Conservation (phyloP, 2,888 invertebrate genomes). For the Eupithecia exiguata region DNA sequence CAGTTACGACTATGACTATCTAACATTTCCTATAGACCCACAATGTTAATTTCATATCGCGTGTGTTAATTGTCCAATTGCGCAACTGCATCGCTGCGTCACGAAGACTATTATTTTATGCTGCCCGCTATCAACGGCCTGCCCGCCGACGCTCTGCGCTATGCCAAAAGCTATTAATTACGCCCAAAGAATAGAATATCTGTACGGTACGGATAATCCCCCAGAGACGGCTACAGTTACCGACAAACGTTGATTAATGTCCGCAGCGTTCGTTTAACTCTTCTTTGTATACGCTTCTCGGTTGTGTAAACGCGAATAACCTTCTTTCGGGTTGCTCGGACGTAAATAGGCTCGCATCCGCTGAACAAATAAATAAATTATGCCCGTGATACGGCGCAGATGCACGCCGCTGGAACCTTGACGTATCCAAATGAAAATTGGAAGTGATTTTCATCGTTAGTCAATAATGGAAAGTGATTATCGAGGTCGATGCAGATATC, state of each 20-base stretch:
- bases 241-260: slow-evolving; percentile 82
- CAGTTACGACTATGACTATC: slow-evolving; percentile 64
- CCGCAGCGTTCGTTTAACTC: slow-evolving; percentile 75
- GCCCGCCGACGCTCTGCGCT: slow-evolving; percentile 67
- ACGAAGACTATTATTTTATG: slow-evolving; percentile 72
- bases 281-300: slow-evolving; percentile 69
- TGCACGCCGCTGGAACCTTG: slow-evolving; percentile 60
- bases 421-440: slow-evolving; percentile 53
- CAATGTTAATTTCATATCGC: slow-evolving; percentile 63
- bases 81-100: slow-evolving; percentile 70
- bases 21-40: slow-evolving; percentile 65
- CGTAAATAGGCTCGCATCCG: slow-evolving; percentile 71
- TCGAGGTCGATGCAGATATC: slow-evolving; percentile 52
- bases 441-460: slow-evolving; percentile 55
- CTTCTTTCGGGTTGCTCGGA: slow-evolving; percentile 73
- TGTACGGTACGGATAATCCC: slow-evolving; percentile 77
- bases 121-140: slow-evolving; percentile 43
- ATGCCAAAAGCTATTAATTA: slow-evolving; percentile 83
- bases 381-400: slow-evolving; percentile 66
- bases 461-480: slow-evolving; percentile 64
- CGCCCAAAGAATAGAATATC: slow-evolving; percentile 79
- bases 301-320: slow-evolving; percentile 75
- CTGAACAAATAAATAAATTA: slow-evolving; percentile 71
- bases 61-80: slow-evolving; percentile 74
- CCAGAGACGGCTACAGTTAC: slow-evolving; percentile 80